Percentiles rank a stretch among this genome's conserved stretches.
These are phyloP conservation scores for Lasioglossum pauxillum DNA, from an alignment of 2,888 invertebrate genomes.

Conservation along the genomic window DNA sequence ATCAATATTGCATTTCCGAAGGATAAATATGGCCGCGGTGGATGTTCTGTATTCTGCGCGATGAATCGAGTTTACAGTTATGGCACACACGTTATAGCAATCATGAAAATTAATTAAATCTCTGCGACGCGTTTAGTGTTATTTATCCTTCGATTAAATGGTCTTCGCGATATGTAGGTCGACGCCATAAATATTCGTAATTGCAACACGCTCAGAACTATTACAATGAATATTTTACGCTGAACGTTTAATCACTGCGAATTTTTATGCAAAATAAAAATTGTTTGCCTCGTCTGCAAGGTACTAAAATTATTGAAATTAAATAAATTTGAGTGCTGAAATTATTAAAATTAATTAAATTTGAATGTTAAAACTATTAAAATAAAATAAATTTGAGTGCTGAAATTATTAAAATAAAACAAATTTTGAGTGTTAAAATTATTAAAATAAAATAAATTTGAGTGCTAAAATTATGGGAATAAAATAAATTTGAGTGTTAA, in stretches of 20 bases:
- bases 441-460: too few species aligned
- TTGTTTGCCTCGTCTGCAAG: too few species aligned
- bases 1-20: constrained; percentile 50
- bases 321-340: too few species aligned
- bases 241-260: neutral
- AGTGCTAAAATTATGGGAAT: too few species aligned
- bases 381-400: too few species aligned
- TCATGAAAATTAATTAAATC: constrained; percentile 49
- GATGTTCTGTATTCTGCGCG: constrained; percentile 16
- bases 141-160: constrained; percentile 36
- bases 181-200: neutral
- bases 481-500: too few species aligned
- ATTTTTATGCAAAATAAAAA: neutral
- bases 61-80: constrained; percentile 46
- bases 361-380: too few species aligned
- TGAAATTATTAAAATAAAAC: too few species aligned
- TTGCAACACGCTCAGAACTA: neutral
- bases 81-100: constrained; percentile 29
- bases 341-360: too few species aligned
- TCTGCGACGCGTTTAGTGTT: constrained; percentile 19
- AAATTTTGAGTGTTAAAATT: too few species aligned
- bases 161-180: constrained; percentile 22
- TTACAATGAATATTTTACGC: neutral
- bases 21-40: constrained; percentile 30
- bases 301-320: too few species aligned